Evolutionary conservation across 2,113 vertebrate genomes (phyloP).

Genomic region (Eleginops maclovinus): DNA sequence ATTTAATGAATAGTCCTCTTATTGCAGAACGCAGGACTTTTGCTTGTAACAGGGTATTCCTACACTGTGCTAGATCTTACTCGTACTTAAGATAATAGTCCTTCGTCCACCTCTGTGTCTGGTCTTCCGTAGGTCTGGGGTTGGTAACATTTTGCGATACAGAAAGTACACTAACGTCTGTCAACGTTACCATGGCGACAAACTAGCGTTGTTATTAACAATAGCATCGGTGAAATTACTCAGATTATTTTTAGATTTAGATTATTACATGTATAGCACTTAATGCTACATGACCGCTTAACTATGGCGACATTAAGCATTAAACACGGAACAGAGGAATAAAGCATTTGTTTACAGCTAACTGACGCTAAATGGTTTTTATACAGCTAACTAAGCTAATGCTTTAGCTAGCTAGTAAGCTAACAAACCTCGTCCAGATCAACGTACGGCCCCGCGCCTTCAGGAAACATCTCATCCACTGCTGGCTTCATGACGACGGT

Average conservation of each 20-base stretch:
- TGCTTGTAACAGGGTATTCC: no score
- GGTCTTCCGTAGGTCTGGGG: no score
- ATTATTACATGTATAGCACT: background rate
- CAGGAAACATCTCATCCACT: constrained; percentile 94
- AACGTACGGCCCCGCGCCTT: constrained; percentile 92
- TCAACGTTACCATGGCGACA: background rate
- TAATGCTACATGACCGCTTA: background rate
- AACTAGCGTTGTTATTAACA: background rate
- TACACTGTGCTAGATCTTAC: no score
- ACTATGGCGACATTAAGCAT: no score
- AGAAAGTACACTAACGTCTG: background rate
- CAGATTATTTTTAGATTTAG: background rate
- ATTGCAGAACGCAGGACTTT: no score
- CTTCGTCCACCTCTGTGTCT: background rate
- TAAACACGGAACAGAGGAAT: background rate
- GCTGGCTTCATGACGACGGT: constrained; percentile 89
- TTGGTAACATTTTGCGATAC: background rate
- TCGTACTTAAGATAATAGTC: no score
- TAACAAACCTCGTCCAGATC: constrained; percentile 90
- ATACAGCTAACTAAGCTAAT: background rate
- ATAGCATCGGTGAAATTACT: background rate
- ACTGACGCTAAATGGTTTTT: background rate
- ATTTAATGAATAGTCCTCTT: no score
- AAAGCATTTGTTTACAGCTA: no score
- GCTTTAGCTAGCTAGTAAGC: background rate